Conservation (phyloP, 2,113 vertebrate genomes). For the Zapus hudsonius region DNA sequence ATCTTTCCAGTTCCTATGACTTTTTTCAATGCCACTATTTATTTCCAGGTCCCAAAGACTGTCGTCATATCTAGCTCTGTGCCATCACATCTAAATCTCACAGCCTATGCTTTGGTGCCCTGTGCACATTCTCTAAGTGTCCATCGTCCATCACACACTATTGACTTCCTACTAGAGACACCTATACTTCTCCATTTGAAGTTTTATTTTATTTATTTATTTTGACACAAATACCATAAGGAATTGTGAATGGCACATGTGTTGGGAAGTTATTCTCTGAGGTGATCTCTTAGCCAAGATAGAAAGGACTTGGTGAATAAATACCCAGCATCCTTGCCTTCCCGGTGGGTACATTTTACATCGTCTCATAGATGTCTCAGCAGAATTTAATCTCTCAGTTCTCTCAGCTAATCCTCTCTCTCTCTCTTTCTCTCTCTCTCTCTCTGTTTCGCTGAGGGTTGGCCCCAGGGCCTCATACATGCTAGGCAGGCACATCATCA, state of each 20-base stretch:
- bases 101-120: not conserved
- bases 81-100: not conserved
- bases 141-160: not conserved
- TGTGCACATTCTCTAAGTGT: too few species aligned
- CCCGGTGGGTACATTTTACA: not conserved
- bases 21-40: not conserved
- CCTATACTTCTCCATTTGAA: not conserved
- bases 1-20: not conserved
- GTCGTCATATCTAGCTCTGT: not conserved
- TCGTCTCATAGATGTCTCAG: not conserved
- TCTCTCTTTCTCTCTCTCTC: too few species aligned
- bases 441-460: not conserved
- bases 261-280: not conserved
- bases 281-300: not conserved
- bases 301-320: not conserved
- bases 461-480: not conserved
- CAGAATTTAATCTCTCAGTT: not conserved
- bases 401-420: not conserved
- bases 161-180: not conserved
- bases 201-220: not conserved
- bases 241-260: not conserved
- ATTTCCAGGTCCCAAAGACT: not conserved
- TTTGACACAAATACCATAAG: not conserved
- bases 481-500: not conserved
- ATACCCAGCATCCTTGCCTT: not conserved